phyloP scores from a whole-genome alignment of 2,113 vertebrate species.

The Otolemur garnettii region DNA sequence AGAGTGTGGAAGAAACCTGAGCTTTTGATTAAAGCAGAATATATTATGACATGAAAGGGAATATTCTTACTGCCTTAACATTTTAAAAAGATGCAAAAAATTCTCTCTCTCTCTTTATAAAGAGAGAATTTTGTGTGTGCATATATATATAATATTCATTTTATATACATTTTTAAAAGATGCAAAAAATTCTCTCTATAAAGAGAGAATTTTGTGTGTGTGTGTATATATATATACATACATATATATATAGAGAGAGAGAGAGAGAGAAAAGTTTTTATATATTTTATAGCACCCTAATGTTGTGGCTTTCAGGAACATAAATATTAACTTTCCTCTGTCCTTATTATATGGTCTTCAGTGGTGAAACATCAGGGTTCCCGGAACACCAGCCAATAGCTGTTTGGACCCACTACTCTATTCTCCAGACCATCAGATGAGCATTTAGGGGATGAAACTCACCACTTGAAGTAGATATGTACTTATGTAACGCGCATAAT shows the following conservation, averaged over 20 bases:
- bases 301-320: neutral
- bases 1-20: neutral
- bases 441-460: neutral
- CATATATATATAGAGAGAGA: neutral
- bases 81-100: neutral
- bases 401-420: neutral
- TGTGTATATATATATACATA: too few relatives aligned
- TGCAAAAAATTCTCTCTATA: too few relatives aligned
- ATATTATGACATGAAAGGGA: neutral
- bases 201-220: too few relatives aligned
- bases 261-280: too few relatives aligned
- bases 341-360: neutral
- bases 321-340: neutral
- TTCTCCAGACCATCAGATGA: neutral
- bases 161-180: too few relatives aligned
- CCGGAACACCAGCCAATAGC: neutral
- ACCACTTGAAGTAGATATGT: neutral
- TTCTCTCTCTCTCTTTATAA: too few relatives aligned
- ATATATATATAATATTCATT: too few relatives aligned
- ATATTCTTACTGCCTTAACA: neutral
- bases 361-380: neutral
- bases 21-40: neutral
- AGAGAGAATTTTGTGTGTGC: too few relatives aligned
- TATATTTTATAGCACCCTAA: neutral
- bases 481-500: neutral